Base-by-base conservation (phyloP, 2,888 invertebrate species). In the Melikaiella ostensackeni region DNA sequence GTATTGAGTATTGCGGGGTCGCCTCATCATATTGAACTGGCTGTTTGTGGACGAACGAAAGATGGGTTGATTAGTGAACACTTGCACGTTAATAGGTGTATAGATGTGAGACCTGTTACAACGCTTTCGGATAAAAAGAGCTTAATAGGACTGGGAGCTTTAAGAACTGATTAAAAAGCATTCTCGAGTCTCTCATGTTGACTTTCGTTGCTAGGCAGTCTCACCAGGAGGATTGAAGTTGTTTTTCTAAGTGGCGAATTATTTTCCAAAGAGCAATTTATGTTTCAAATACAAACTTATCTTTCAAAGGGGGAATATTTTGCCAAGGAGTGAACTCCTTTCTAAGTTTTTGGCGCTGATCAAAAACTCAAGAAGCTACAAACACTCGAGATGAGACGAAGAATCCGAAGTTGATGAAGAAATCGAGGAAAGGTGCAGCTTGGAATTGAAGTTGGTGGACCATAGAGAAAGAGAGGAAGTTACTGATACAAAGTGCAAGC, bases 41-140 rank as follows among this genome's bases (percentile, higher is more conserved):
- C 13, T 24, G 27, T 70, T 50, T 19, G n/a, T 70, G 50, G 4
- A 70, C 50, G 50, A 70, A 46, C 21, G 50, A 78, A 78, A 78
- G 33, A 79, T 79, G 79, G 79, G 79, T 79, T 79, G 77, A 79
- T 75, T 77, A 35, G 33, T 42, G 30, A 75, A 75, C 77, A 78
- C 62, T 57, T 75, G 76, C 76, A 76, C 42, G 61, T 57, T 70
- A 70, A 70, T 46, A 70, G 30, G 50, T 70, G 24, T 27, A 19
- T 70, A 27, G 50, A 70, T 70, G 70, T 24, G 30, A 50, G 30
- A 70, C 50, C 30, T 70, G 46, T 19, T 46, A 33, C 59, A 70
- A 33, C 70, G 55, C 30, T 30, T 70, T 13, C 50, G 50, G 70
- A 70, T 70, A n/a, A 55, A 70, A 19, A n/a, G 50, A 50, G 70